These are phyloP conservation scores for Psophia crepitans DNA, from an alignment of 2,113 vertebrate species.

Conservation along the genomic window DNA sequence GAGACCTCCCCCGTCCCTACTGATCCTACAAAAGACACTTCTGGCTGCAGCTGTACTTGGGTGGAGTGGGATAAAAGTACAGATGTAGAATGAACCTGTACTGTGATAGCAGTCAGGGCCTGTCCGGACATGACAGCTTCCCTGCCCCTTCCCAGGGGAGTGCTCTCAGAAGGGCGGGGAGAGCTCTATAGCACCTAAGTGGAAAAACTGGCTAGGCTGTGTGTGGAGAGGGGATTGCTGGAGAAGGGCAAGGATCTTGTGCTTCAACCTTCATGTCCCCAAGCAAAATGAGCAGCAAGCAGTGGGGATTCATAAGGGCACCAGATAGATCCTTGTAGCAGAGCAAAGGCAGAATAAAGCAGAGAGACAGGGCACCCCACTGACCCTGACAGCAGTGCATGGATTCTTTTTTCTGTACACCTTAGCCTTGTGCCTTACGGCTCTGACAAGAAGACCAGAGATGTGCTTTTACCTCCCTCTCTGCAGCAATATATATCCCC, in stretches of 20 bases:
- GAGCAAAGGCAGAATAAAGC: background rate
- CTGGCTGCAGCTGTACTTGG: slow-evolving; percentile 1
- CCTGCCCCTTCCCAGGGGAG: slow-evolving; percentile 56
- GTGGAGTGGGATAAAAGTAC: slow-evolving; percentile 30
- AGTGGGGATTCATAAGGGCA: background rate
- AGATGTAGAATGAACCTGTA: slow-evolving; percentile 24
- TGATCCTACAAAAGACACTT: background rate
- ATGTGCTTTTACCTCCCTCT: background rate
- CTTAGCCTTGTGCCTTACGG: background rate
- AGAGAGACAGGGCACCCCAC: background rate
- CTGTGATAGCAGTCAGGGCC: slow-evolving; percentile 28
- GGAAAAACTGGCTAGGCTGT: slow-evolving; percentile 68
- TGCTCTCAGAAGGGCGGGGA: slow-evolving; percentile 48
- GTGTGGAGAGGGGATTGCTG: slow-evolving; percentile 9
- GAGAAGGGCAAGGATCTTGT: background rate
- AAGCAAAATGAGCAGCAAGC: background rate
- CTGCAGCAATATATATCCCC: background rate
- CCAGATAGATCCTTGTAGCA: background rate
- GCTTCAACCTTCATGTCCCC: background rate
- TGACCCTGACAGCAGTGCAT: background rate
- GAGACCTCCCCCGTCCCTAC: background rate
- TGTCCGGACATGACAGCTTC: slow-evolving; percentile 54
- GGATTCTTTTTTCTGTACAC: background rate
- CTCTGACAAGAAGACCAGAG: background rate
- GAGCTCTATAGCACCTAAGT: slow-evolving; percentile 47